phyloP scores from a whole-genome alignment of 2,113 vertebrate genomes.

The Alethe castanea region DNA sequence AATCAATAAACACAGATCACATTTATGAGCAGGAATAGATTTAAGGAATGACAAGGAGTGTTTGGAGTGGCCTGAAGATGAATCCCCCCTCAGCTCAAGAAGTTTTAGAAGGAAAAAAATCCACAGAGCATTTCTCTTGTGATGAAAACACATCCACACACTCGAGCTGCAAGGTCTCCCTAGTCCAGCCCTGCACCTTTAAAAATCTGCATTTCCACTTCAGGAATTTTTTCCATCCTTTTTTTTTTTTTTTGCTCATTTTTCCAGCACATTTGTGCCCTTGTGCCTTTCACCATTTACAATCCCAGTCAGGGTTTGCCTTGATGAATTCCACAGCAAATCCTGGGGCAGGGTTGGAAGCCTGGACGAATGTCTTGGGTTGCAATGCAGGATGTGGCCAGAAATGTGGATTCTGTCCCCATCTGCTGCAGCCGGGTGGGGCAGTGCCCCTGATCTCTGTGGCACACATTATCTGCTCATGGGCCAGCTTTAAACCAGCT shows the following conservation, averaged over 20 bases:
- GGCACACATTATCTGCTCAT: too few species aligned
- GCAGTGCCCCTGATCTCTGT: too few species aligned
- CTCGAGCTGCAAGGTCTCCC: neutral
- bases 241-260: neutral
- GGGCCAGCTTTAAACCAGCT: too few species aligned
- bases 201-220: neutral
- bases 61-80: neutral
- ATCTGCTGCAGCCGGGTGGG: too few species aligned
- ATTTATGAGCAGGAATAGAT: fast-evolving
- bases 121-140: neutral
- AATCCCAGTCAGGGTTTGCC: neutral
- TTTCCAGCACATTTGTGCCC: neutral
- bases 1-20: neutral
- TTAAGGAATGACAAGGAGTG: neutral
- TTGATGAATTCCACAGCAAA: neutral
- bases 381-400: too few species aligned
- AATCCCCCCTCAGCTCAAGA: neutral
- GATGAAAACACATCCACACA: neutral
- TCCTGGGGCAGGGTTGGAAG: neutral
- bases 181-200: neutral
- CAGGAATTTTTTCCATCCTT: neutral
- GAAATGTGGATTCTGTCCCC: too few species aligned
- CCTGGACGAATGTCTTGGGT: too few species aligned
- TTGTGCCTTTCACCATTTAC: neutral
- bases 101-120: neutral